A percentile compares a stretch with the other conserved stretches of the same genome.
These are phyloP conservation scores for Lottia scabra DNA, from an alignment of 2,888 invertebrate species.

Conservation along the genomic window DNA sequence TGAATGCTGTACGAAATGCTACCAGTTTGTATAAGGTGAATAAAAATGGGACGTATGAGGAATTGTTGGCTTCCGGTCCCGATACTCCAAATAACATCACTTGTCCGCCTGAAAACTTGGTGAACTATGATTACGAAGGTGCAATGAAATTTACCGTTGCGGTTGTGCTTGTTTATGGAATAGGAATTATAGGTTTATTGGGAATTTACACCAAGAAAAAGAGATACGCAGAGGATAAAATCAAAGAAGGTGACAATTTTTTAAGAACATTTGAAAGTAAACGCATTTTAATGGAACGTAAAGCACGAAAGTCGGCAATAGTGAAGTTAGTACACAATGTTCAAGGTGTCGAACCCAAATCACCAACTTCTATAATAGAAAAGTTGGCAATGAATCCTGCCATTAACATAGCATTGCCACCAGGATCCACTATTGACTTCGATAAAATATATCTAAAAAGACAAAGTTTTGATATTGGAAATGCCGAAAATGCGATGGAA, in stretches of 20 bases:
- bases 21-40: too few species aligned
- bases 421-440: background rate
- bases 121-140: constrained; percentile 39
- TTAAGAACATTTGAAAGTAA: constrained; percentile 42
- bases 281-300: constrained; percentile 33
- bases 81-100: too few species aligned
- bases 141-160: constrained; percentile 52
- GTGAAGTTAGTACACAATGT: constrained; percentile 9
- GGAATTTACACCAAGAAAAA: constrained; percentile 43
- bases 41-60: too few species aligned
- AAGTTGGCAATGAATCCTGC: constrained; percentile 5
- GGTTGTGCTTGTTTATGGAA: constrained; percentile 48
- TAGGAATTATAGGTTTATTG: constrained; percentile 48
- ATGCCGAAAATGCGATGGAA: too few species aligned
- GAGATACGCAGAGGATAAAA: constrained; percentile 28
- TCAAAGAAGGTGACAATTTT: constrained; percentile 41
- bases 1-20: too few species aligned
- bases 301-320: constrained; percentile 25
- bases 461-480: too few species aligned
- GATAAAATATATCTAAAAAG: too few species aligned
- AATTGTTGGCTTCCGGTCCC: too few species aligned
- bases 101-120: too few species aligned
- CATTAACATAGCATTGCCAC: background rate
- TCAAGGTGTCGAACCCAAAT: background rate
- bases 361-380: background rate